These are phyloP conservation scores for Epinephelus awoara DNA, from an alignment of 2,797 vertebrate genomes.

Conservation along the genomic window DNA sequence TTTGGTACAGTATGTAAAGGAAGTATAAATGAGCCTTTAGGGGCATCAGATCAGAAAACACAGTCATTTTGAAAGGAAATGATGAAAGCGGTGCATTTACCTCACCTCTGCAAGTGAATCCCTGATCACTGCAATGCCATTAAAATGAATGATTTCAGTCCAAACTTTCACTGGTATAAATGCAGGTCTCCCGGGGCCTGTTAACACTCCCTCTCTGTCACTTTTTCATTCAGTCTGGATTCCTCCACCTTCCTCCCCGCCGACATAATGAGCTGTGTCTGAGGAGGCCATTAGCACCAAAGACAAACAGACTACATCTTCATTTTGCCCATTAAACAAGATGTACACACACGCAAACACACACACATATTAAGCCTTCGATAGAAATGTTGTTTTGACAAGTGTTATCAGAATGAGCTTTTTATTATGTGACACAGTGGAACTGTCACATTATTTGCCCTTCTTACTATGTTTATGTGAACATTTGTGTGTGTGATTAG, in stretches of 20 bases:
- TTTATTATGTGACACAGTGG: not conserved
- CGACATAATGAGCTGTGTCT: conserved; percentile 46
- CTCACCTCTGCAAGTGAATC: too few species aligned
- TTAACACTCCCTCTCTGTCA: not conserved
- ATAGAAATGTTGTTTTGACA: not conserved
- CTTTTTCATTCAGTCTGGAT: not conserved
- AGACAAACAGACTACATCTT: conserved; percentile 28
- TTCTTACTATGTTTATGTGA: not conserved
- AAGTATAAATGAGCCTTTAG: too few species aligned
- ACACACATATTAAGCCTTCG: conserved; percentile 10
- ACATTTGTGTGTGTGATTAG: not conserved
- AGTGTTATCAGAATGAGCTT: not conserved
- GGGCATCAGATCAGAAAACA: too few species aligned
- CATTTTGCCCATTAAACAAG: conserved; percentile 17
- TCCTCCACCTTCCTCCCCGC: not conserved
- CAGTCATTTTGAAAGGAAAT: too few species aligned
- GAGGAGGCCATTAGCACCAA: conserved; percentile 49
- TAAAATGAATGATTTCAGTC: not conserved
- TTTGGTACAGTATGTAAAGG: too few species aligned
- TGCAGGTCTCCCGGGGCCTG: not conserved
- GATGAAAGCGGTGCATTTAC: too few species aligned
- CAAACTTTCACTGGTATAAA: not conserved
- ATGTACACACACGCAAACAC: conserved; percentile 7
- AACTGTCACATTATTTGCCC: not conserved
- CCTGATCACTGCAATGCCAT: not conserved